Base-by-base conservation (phyloP, 2,113 vertebrate genomes). In the Python bivittatus region DNA sequence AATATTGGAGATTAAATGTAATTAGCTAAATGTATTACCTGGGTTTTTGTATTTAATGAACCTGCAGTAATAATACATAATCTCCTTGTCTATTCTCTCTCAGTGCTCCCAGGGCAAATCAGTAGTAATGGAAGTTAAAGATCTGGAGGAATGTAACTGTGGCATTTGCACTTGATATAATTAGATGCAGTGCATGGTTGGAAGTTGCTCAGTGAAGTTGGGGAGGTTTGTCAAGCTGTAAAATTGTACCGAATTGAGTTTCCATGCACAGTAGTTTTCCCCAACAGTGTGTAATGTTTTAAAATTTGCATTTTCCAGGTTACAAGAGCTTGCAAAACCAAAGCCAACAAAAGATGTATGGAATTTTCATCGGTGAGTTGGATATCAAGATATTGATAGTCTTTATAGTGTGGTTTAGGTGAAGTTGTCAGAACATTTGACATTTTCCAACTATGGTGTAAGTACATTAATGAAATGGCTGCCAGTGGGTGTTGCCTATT, bases 251-350 rank as follows among this genome's bases (percentile, higher is more conserved):
- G 72, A 42, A 79, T 42, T 79, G 33, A 79, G 22, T 42, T 87
- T 52, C 48, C 22, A 22, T 20, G 15, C 29, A 12, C 13, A 60
- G 58, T 25, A 68, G 2, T 57, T 90, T 68, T 64, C 17, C n/a
- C 6, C 12, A 15, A 20, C 42, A 57, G 15, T 0, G 0, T 89
- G 54, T 90, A 60, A 90, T 38, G 23, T 90, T 91, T 64, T 44
- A 68, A 57, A 89, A 87, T 85, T 91, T 48, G 38, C 56, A 1
- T 89, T 90, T 95, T 79, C 52, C 88, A 96, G 96, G 91, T 68
- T 95, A 22, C 0, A 1, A 27, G 27, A 68, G 33, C 95, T 97
- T 48, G 94, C 96, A 92, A 79, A 95, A 91, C 95, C 95, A 88
- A 96, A 88, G 72, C 52, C 92, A 86, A 20, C 23, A 20, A 79